Evolutionary conservation across 2,113 vertebrate species (phyloP).

Genomic region (Egretta garzetta): DNA sequence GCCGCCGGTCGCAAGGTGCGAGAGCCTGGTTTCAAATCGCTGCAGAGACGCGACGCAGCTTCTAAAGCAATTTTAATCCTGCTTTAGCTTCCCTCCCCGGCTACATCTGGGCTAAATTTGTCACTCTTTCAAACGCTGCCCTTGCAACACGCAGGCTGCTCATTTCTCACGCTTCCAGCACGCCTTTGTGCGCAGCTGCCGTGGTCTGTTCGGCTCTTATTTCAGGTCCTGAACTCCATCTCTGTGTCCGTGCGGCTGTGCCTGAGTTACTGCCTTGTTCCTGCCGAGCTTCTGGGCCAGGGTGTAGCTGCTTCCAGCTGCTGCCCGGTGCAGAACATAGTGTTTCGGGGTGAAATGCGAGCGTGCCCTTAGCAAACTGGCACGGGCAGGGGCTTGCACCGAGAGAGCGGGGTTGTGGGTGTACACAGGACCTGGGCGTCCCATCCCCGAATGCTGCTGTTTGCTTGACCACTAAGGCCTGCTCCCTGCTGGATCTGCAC

Average conservation of each 20-base stretch:
- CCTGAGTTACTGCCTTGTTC: not conserved
- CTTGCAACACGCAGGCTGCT: not conserved
- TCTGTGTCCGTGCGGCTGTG: not conserved
- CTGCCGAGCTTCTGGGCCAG: not conserved
- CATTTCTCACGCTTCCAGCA: not conserved
- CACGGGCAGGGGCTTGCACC: not conserved
- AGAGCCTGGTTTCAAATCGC: not conserved
- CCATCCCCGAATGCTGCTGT: not conserved
- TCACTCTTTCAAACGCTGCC: not conserved
- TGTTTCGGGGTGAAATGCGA: not conserved
- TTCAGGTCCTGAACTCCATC: not conserved
- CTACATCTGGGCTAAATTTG: conserved; percentile 13
- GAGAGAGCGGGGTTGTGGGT: not conserved
- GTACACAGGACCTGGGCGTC: not conserved
- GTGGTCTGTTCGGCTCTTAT: not conserved
- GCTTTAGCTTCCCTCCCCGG: not conserved
- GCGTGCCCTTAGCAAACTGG: not conserved
- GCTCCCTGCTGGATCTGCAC: too few species aligned
- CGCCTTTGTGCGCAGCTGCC: not conserved
- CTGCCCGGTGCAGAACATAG: not conserved
- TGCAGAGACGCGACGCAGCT: not conserved
- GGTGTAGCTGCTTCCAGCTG: not conserved
- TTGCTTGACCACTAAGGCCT: fast-evolving
- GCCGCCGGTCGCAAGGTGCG: not conserved
- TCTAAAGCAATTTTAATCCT: not conserved